Conservation (phyloP, 2,888 invertebrate genomes). For the Penaeus monodon region DNA sequence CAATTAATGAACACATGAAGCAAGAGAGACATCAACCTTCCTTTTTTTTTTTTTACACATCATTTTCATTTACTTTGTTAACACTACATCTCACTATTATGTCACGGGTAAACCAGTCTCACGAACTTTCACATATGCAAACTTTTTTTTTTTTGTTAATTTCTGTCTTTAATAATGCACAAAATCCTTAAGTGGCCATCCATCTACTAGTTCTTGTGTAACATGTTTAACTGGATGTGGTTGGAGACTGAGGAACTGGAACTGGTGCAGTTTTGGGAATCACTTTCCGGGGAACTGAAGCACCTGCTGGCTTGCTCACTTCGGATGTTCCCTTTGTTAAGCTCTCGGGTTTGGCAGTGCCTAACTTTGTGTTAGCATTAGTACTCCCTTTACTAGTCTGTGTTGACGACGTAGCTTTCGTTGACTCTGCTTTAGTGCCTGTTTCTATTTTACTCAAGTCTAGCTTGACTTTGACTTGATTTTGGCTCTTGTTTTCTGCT, state of each 20-base stretch:
- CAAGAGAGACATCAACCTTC: conserved; percentile 14
- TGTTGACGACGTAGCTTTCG: not conserved
- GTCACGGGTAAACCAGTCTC: not conserved
- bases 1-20: conserved; percentile 6
- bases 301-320: not conserved
- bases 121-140: not conserved
- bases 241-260: conserved; percentile 51
- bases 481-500: conserved; percentile 20
- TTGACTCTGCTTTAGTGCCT: conserved; percentile 20
- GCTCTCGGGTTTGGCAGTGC: conserved; percentile 15
- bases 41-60: not conserved
- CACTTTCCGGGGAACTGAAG: conserved; percentile 8
- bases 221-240: conserved; percentile 24
- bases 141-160: no score
- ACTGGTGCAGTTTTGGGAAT: conserved; percentile 50
- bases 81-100: conserved; percentile 26
- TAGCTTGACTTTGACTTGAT: conserved; percentile 7
- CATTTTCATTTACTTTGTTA: conserved; percentile 6
- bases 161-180: no score
- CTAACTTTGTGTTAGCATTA: not conserved
- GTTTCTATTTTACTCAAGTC: not conserved
- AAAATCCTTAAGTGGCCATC: no score
- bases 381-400: conserved; percentile 18
- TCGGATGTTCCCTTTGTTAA: conserved; percentile 7
- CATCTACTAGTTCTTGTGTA: no score